A percentile compares a stretch with the other conserved stretches of the same genome.
Conservation (phyloP, 2,113 vertebrate genomes). For the Agelaius phoeniceus region DNA sequence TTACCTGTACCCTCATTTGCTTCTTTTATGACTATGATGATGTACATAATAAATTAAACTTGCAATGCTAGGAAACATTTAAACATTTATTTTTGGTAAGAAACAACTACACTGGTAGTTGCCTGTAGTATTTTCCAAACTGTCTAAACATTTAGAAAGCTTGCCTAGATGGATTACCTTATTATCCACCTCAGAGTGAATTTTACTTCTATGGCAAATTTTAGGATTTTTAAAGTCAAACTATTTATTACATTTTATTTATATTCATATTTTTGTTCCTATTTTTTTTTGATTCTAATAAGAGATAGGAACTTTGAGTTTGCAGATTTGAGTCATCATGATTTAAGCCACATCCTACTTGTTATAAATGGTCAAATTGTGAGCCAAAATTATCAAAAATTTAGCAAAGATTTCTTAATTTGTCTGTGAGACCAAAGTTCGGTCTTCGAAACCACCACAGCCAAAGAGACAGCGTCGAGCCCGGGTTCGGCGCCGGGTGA, state of each 20-base stretch:
- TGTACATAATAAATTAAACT: background rate
- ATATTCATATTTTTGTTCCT: background rate
- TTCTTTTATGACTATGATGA: background rate
- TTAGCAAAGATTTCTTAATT: too few relatives aligned
- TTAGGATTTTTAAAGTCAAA: background rate
- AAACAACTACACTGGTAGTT: background rate
- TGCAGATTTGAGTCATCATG: background rate
- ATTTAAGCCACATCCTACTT: background rate
- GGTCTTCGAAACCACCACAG: too few relatives aligned
- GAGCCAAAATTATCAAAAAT: too few relatives aligned
- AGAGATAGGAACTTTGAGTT: background rate
- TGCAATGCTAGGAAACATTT: background rate
- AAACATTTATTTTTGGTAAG: background rate
- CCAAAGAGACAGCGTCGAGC: too few relatives aligned
- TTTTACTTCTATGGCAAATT: background rate
- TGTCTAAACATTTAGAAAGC: background rate
- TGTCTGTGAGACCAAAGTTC: too few relatives aligned
- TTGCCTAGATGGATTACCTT: background rate
- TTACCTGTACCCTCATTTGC: background rate
- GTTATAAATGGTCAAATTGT: too few relatives aligned
- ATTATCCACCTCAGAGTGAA: background rate
- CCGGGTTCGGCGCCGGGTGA: too few relatives aligned
- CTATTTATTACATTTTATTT: background rate
- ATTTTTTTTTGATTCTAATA: background rate
- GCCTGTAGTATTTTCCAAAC: background rate